phyloP scores from a whole-genome alignment of 2,797 vertebrate species.

The Rousettus madagascariensis region DNA sequence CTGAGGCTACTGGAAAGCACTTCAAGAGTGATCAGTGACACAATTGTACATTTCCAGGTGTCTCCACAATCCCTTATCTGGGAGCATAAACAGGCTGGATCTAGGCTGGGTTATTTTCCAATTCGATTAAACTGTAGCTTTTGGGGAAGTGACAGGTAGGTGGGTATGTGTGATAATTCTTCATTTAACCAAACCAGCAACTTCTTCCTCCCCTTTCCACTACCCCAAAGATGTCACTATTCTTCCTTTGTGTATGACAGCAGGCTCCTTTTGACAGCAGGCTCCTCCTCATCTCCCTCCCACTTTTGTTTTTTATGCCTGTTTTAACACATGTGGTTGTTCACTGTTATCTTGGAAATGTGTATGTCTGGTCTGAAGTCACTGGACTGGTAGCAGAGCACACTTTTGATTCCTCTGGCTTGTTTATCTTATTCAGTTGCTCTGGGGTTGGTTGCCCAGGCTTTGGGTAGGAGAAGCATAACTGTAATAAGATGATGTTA shows the following conservation, averaged over 20 bases:
- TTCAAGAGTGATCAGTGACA: not conserved
- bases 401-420: not conserved
- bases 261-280: not conserved
- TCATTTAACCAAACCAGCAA: not conserved
- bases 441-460: not conserved
- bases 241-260: not conserved
- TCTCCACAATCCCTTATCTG: not conserved
- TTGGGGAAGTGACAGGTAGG: constrained; percentile 33
- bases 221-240: not conserved
- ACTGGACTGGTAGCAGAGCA: not conserved
- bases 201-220: not conserved
- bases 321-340: not conserved
- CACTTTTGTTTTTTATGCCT: not conserved
- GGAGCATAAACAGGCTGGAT: not conserved
- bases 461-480: not conserved
- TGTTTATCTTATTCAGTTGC: not conserved
- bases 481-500: not conserved
- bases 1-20: not conserved
- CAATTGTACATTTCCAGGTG: not conserved
- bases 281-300: not conserved
- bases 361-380: not conserved
- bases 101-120: not conserved
- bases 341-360: not conserved
- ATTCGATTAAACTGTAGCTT: not conserved
- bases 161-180: not conserved